Base-by-base conservation (phyloP, 2,113 vertebrate genomes). In the Nothoprocta perdicaria region DNA sequence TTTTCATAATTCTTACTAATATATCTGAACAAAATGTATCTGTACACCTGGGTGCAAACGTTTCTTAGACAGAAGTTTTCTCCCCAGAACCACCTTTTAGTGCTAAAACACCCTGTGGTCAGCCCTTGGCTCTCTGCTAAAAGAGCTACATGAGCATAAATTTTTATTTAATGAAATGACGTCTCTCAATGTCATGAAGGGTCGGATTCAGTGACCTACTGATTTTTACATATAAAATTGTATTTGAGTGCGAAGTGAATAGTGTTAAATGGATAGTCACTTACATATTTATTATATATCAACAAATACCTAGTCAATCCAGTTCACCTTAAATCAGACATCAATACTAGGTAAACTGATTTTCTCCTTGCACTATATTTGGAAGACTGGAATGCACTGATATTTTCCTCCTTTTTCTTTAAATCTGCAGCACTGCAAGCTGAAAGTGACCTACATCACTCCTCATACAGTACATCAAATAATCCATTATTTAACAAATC, bases 401-500 rank as follows among this genome's bases (percentile, higher is more conserved):
- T 76, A 84, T 93, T 92, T 95, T 87, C 26, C 14, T 87, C 52
- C 79, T 73, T 81, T 50, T 66, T 48, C 41, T 87, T 91, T 82
- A 94, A 88, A 95, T 94, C 90, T 96, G 86, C 88, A 96, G 91
- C 86, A 80, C 61, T 92, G 84, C 69, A 75, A 84, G 92, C 92
- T 97, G 94, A 96, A 96, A 97, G 94, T 96, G 97, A 96, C 95
- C 96, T 92, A 96, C 89, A 95, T 96, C 95, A 97, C 61, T 96
- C 93, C 89, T 92, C 81, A 91, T 89, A 93, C 45, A 96, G 78
- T 96, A 95, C 68, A 95, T 96, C 93, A 97, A 97, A 97, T 94
- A 97, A 96, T 90, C 86, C 89, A 97, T 97, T 97, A 97, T 93
- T 97, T 97, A 97, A 97, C 91, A 96, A 97, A 96, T 96, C 96